Evolutionary conservation across 1,140 invertebrate genomes (phyloP).

Genomic region (Schmidtea mediterranea): DNA sequence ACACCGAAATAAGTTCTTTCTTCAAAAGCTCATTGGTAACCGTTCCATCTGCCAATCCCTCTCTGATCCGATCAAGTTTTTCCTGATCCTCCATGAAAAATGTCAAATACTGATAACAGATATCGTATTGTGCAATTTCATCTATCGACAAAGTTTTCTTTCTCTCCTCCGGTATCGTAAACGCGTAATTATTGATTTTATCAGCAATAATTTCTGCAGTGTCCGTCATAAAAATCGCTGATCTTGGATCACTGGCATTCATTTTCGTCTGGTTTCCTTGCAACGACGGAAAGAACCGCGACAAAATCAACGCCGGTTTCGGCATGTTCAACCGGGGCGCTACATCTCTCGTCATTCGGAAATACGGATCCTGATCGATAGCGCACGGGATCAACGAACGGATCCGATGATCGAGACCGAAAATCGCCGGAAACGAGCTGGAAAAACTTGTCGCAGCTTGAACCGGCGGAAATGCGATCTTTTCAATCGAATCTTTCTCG

Average conservation of each 20-base stretch:
- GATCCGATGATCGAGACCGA: constrained; percentile 39
- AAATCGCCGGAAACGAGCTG: constrained; percentile 78
- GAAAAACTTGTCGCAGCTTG: constrained; percentile 82
- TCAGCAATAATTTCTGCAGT: constrained; percentile 72
- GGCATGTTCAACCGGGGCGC: constrained; percentile 54
- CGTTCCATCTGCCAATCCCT: constrained; percentile 61
- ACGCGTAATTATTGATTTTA: constrained; percentile 1
- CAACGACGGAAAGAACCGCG: constrained; percentile 72
- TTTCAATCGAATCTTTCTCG: constrained; percentile 73
- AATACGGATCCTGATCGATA: constrained; percentile 98
- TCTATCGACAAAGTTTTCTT: constrained; percentile 9
- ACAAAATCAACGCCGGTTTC: constrained; percentile 80
- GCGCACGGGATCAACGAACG: constrained; percentile 86
- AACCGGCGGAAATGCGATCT: constrained; percentile 79
- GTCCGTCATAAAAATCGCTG: constrained; percentile 76
- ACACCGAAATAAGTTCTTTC: constrained; percentile 50
- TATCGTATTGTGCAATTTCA: constrained; percentile 37
- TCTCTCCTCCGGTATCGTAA: constrained; percentile 8
- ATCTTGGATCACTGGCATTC: constrained; percentile 74
- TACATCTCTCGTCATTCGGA: constrained; percentile 87
- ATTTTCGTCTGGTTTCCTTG: constrained; percentile 91
- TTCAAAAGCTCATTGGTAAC: constrained; percentile 78
- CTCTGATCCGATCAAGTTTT: constrained; percentile 47
- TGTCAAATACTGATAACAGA: constrained; percentile 71
- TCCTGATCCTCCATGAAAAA: constrained; percentile 88